phyloP scores from a whole-genome alignment of 2,888 invertebrate species.

The Tachystola acroxantha region DNA sequence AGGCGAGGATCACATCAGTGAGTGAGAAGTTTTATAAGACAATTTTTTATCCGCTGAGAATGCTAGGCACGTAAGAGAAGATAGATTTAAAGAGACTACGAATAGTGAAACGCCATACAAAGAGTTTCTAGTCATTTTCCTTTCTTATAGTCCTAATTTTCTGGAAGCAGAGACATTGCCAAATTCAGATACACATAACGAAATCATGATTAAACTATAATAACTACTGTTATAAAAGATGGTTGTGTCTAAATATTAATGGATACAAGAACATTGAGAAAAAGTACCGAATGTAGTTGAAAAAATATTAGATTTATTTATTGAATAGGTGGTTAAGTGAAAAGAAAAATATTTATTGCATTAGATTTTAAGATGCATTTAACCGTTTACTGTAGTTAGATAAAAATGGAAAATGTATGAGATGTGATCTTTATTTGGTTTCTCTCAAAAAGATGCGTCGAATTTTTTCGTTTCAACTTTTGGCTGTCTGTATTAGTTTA shows the following conservation, averaged over 20 bases:
- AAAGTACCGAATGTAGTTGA: slow-evolving; percentile 57
- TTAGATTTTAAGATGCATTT: slow-evolving; percentile 58
- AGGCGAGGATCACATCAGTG: slow-evolving; percentile 44
- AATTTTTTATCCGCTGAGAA: slow-evolving; percentile 53
- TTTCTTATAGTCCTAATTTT: slow-evolving; percentile 30
- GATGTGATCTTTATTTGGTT: slow-evolving; percentile 22
- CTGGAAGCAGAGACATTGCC: slow-evolving; percentile 53
- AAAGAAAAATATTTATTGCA: slow-evolving; percentile 76
- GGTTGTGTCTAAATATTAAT: slow-evolving; percentile 74
- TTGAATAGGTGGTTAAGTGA: slow-evolving; percentile 52
- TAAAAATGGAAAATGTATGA: slow-evolving; percentile 20
- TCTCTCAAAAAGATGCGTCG: slow-evolving; percentile 23
- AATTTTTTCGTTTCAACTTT: slow-evolving; percentile 11
- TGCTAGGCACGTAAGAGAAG: slow-evolving; percentile 31
- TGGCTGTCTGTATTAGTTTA: slow-evolving; percentile 15
- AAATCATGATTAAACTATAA: slow-evolving; percentile 36
- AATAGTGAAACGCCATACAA: slow-evolving; percentile 31
- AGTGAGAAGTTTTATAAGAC: slow-evolving; percentile 60
- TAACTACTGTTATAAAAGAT: slow-evolving; percentile 61
- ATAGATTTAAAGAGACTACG: slow-evolving; percentile 19
- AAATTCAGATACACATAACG: slow-evolving; percentile 54
- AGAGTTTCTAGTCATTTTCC: slow-evolving; percentile 37
- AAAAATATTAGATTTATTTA: slow-evolving; percentile 70
- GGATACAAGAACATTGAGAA: slow-evolving; percentile 57
- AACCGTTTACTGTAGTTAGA: slow-evolving; percentile 70